Evolutionary conservation across 2,113 vertebrate genomes (phyloP).

Genomic region (Lonchura striata): DNA sequence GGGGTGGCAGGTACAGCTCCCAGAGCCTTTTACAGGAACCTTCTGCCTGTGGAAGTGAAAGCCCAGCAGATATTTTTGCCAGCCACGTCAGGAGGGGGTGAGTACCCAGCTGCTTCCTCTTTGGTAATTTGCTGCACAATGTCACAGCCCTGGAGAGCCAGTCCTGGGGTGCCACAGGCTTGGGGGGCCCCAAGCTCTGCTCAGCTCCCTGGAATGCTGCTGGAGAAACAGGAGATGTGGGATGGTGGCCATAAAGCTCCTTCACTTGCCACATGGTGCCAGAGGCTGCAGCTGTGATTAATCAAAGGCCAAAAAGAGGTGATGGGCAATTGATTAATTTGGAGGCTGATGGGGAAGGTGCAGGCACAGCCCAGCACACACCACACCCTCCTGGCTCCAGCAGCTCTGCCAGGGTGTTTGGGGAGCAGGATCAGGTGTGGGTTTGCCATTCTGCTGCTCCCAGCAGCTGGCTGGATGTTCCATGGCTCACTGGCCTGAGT

Average conservation of each 20-base stretch:
- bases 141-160: background rate
- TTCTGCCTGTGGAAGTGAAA: background rate
- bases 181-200: background rate
- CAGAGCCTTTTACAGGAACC: background rate
- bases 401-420: background rate
- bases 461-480: background rate
- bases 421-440: background rate
- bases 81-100: background rate
- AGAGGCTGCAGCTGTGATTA: background rate
- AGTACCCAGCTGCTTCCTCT: background rate
- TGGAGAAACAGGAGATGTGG: background rate
- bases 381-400: background rate
- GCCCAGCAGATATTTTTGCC: background rate
- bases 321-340: background rate
- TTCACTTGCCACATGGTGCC: accelerated
- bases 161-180: accelerated
- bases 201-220: background rate
- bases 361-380: background rate
- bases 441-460: background rate
- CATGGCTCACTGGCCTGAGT: background rate
- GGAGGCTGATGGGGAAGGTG: background rate
- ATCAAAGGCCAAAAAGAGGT: background rate
- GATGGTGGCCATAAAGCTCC: background rate
- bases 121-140: background rate
- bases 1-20: background rate